phyloP scores from a whole-genome alignment of 2,888 invertebrate species.

The Helleia helle region DNA sequence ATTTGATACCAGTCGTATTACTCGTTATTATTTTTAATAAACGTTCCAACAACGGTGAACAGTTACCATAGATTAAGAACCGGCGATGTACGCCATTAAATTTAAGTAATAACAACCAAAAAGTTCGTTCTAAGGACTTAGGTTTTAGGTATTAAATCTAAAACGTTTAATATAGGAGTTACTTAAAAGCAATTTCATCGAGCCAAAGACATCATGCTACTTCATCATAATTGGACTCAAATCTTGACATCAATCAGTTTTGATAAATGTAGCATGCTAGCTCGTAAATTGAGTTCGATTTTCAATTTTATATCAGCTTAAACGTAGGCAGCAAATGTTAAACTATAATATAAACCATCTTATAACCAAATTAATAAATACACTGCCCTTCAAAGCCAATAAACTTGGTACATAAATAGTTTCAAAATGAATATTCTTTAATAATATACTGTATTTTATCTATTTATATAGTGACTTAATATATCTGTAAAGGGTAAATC shows the following conservation, averaged over 20 bases:
- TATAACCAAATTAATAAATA: background rate
- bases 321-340: background rate
- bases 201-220: constrained; percentile 9
- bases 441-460: background rate
- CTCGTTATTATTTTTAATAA: constrained; percentile 60
- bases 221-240: constrained; percentile 1
- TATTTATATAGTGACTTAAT: constrained; percentile 19
- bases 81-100: constrained; percentile 47
- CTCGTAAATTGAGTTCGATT: constrained; percentile 6
- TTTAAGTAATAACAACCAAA: constrained; percentile 70
- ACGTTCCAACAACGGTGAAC: constrained; percentile 72
- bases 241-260: background rate
- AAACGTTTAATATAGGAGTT: constrained; percentile 8
- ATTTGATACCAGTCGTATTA: constrained; percentile 50
- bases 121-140: constrained; percentile 73
- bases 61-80: constrained; percentile 64
- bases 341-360: background rate
- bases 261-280: constrained; percentile 4
- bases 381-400: background rate
- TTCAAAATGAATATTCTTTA: background rate
- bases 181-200: background rate
- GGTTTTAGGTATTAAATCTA: constrained; percentile 47
- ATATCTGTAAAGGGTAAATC: constrained; percentile 16
- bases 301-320: constrained; percentile 4
- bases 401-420: background rate